Evolutionary conservation across 2,113 vertebrate species (phyloP), one percentile per base, ranked within the genome.

Genomic region (Lanius collurio): DNA sequence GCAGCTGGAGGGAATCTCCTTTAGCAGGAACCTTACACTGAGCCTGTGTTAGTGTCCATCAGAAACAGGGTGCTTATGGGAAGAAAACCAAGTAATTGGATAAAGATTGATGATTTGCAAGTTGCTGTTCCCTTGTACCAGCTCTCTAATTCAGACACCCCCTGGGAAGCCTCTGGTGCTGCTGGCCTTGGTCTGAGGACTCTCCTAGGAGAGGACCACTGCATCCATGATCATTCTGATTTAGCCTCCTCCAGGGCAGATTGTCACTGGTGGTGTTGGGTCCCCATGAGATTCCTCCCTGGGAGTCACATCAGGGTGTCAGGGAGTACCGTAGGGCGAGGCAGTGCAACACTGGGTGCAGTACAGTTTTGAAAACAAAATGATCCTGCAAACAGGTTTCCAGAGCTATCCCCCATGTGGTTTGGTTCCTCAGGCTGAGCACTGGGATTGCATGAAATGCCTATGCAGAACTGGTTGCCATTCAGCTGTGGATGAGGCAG

Each of bases 61-160:
- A 90, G 71, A 94, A 88, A 50, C 0, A 16, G 31, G 46, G 26
- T 3, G 1, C n/a, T 90, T 80, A 46, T 0, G 0, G 26, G 41
- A 83, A 87, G 57, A 76, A n/a, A 50, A 62, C 60, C 59, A 76
- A 44, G 42, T 81, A 28, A 44, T 35, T 60, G 63, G 37, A 68
- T 83, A 42, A 83, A 82, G 59, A 39, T 2, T 9, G 53, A 68
- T 80, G 31, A 39, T 62, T 81, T 9, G 5, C 26, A 73, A 35
- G 11, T 85, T 1, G 0, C 57, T 75, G 41, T 82, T 50, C 26
- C 27, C 63, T 83, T 83, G 41, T 53, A 65, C 82, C 59, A 62
- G 3, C 67, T 87, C 70, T 83, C 33, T 73, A n/a, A 41, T 53
- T 64, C 47, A 49, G 0, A 1, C 22, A 63, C 46, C 16, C 27